These are phyloP conservation scores for Silurus aristotelis DNA, from an alignment of 2,797 vertebrate genomes.

Conservation along the genomic window DNA sequence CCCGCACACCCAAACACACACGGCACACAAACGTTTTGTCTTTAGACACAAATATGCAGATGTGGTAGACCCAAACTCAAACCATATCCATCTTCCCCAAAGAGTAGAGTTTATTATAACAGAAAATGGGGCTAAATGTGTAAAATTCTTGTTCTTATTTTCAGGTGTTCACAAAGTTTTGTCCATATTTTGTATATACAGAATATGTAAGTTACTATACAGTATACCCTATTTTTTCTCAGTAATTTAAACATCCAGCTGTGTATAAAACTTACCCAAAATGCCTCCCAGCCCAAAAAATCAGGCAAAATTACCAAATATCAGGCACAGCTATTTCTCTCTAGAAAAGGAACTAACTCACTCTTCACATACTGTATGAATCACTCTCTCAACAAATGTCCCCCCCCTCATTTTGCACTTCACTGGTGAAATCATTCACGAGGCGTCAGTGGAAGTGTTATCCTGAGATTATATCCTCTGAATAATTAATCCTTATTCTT, in stretches of 20 bases:
- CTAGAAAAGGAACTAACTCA: conserved; percentile 55
- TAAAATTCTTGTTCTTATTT: too few relatives aligned
- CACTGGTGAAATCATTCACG: conserved; percentile 59
- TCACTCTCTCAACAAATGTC: conserved; percentile 43
- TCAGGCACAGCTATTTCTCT: conserved; percentile 63
- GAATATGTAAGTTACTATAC: background rate
- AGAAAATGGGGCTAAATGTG: too few relatives aligned
- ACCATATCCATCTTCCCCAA: too few relatives aligned
- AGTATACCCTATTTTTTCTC: background rate
- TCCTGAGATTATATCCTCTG: conserved; percentile 35
- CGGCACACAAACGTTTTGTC: too few relatives aligned
- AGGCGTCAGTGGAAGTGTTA: conserved; percentile 44
- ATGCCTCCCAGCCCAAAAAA: background rate
- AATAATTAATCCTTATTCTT: conserved; percentile 44
- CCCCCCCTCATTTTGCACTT: conserved; percentile 52
- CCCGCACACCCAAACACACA: too few relatives aligned
- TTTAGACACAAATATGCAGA: too few relatives aligned
- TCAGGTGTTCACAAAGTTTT: too few relatives aligned
- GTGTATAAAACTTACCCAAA: background rate
- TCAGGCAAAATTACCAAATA: conserved; percentile 54
- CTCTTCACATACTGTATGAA: conserved; percentile 46
- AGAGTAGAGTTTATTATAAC: too few relatives aligned
- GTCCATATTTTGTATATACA: background rate
- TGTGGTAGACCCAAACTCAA: too few relatives aligned
- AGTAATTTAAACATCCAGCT: background rate